These are phyloP conservation scores for Drosophila cognata DNA, from an alignment of 2,888 invertebrate genomes.

Conservation along the genomic window DNA sequence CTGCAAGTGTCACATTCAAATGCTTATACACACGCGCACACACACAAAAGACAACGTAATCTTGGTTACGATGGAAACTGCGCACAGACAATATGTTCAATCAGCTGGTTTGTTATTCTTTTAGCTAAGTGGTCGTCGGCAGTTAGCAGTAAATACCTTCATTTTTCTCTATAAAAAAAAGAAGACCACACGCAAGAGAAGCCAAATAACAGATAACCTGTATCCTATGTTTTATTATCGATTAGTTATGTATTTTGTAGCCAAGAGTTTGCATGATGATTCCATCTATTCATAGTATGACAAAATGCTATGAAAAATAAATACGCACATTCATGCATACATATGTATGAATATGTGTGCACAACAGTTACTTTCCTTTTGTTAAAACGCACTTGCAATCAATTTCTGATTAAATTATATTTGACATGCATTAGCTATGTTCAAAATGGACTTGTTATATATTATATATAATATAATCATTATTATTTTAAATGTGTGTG, in stretches of 20 bases:
- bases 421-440: slow-evolving; percentile 35
- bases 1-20: slow-evolving; percentile 10
- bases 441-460: slow-evolving; percentile 32
- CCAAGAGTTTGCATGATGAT: slow-evolving; percentile 19
- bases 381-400: slow-evolving; percentile 1
- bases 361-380: slow-evolving; percentile 45
- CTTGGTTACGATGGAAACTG: slow-evolving; percentile 6
- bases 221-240: background rate
- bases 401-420: slow-evolving; percentile 9
- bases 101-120: background rate
- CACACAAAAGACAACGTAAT: slow-evolving; percentile 12
- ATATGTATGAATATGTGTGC: slow-evolving; percentile 1
- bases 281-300: background rate
- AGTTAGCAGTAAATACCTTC: background rate
- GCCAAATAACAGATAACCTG: background rate
- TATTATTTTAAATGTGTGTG: slow-evolving; percentile 4
- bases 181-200: slow-evolving; percentile 9
- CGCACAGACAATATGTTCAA: background rate
- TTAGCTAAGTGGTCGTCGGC: background rate
- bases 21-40: background rate
- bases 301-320: background rate
- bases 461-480: slow-evolving; percentile 34
- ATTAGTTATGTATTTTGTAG: slow-evolving; percentile 1
- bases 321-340: background rate
- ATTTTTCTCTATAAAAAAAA: background rate